Evolutionary conservation across 2,113 vertebrate genomes (phyloP).

Genomic region (Tonatia bakeri): DNA sequence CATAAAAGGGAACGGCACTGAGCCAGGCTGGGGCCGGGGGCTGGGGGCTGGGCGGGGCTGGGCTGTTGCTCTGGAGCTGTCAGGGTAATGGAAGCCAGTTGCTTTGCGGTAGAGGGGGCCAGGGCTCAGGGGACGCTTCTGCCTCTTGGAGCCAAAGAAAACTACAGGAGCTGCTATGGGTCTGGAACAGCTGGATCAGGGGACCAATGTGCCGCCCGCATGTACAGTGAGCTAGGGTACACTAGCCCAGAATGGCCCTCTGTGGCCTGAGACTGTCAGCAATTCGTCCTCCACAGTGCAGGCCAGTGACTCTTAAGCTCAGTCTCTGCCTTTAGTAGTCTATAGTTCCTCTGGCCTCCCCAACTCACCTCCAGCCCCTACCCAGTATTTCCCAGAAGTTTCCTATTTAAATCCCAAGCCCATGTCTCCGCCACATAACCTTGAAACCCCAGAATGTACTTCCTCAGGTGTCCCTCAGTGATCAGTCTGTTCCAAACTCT

Average conservation of each 20-base stretch:
- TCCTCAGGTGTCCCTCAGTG: neutral
- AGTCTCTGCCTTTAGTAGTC: neutral
- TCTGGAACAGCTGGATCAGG: neutral
- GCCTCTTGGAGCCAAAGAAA: conserved; percentile 67
- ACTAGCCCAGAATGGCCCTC: neutral
- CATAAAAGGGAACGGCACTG: conserved; percentile 70
- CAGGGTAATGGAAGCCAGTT: conserved; percentile 72
- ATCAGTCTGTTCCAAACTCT: conserved; percentile 9
- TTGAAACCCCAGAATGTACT: conserved; percentile 13
- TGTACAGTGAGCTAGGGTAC: neutral
- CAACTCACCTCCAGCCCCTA: neutral
- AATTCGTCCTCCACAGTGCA: neutral
- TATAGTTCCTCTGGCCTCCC: neutral
- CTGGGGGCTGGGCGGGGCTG: conserved; percentile 32
- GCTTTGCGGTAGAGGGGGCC: conserved; percentile 52
- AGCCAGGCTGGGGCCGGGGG: conserved; percentile 51
- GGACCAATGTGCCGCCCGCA: neutral
- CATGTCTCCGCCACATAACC: neutral
- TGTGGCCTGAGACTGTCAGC: neutral
- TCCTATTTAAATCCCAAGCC: conserved; percentile 34
- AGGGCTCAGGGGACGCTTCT: conserved; percentile 52
- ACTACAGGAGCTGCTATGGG: conserved; percentile 59
- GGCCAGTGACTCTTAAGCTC: neutral
- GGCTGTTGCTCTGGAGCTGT: conserved; percentile 58
- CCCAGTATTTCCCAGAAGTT: conserved; percentile 51